Evolutionary conservation across 2,113 vertebrate species (phyloP), one percentile per base, ranked within the genome.

Genomic region (Pangasianodon gigas): DNA sequence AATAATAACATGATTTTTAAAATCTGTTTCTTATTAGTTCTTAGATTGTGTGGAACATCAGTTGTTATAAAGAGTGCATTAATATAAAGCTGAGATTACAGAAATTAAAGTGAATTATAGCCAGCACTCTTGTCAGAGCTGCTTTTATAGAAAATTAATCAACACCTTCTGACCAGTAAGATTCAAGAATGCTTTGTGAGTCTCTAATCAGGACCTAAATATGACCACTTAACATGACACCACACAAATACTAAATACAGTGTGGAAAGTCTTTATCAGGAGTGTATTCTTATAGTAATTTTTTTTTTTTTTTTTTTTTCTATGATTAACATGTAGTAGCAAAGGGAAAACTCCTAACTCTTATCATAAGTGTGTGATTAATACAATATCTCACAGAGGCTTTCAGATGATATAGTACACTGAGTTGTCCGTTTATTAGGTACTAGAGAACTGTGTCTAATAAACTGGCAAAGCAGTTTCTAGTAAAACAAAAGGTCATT

Each of bases 401-500:
- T 54, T 54, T 32, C 14, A 54, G 79, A 52, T 54, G 51, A 82
- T 9, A 54, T 14, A 32, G 29, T 52, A n/a, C 5, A 82, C 51
- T n/a, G 1, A 0, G 51, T 21, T 81, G 29, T 54, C 29, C 37
- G 29, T 32, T 52, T 54, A 81, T 81, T 52, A 81, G 29, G 48
- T 81, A 54, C 48, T 32, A 52, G 8, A 18, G 18, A 37, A 32
- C 18, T 11, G 52, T 82, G 7, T 82, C 80, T 37, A 81, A 52
- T 81, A 81, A 81, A 81, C 48, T 54, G 80, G 80, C 51, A 56
- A 82, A 82, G 80, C 80, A 82, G 80, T 37, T 56, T 32, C 52
- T 82, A 56, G 29, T 32, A 37, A 8, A 80, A 51, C 13, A 51
- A 82, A 82, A 56, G 89, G 81, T 90, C 56, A 83, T 24, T 51